A percentile compares a stretch with the other conserved stretches of the same genome.
Evolutionary conservation across 2,888 invertebrate genomes (phyloP).

Genomic region (Drosophila cyrtoloma): DNA sequence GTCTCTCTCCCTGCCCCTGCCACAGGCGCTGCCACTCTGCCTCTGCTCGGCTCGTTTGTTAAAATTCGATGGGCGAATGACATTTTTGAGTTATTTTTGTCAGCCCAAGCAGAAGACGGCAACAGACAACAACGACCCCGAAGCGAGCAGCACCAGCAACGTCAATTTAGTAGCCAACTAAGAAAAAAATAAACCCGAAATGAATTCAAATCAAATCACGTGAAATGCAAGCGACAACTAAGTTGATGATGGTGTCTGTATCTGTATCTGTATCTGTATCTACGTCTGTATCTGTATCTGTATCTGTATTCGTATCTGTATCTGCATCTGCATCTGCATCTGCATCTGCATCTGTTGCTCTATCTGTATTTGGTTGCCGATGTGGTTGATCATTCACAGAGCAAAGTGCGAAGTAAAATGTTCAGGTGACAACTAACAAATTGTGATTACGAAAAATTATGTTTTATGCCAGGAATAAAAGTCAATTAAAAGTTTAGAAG

Average conservation of each 20-base stretch:
- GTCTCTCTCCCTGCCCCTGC: background rate
- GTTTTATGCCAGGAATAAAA: background rate
- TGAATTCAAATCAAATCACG: constrained; percentile 50
- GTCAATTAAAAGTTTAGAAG: constrained; percentile 14
- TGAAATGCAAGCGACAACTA: constrained; percentile 70
- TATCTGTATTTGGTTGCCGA: background rate
- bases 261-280: constrained; percentile 31
- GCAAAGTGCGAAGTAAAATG: constrained; percentile 44
- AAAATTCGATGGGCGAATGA: constrained; percentile 83
- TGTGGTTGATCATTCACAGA: constrained; percentile 25
- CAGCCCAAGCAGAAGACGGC: constrained; percentile 56
- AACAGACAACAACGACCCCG: constrained; percentile 16
- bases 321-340: constrained; percentile 4
- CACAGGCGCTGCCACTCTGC: background rate
- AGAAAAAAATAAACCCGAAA: constrained; percentile 21
- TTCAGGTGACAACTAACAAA: constrained; percentile 21
- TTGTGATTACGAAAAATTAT: constrained; percentile 5
- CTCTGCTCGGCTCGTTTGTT: constrained; percentile 73
- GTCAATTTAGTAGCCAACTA: constrained; percentile 52
- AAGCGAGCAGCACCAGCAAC: constrained; percentile 22
- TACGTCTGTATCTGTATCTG: constrained; percentile 9
- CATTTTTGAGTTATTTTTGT: constrained; percentile 82
- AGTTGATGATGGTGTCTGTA: constrained; percentile 62
- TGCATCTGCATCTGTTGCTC: background rate
- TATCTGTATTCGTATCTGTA: constrained; percentile 6